Evolutionary conservation across 2,113 vertebrate species (phyloP), one percentile per base, ranked within the genome.

Genomic region (Salvelinus sp.): DNA sequence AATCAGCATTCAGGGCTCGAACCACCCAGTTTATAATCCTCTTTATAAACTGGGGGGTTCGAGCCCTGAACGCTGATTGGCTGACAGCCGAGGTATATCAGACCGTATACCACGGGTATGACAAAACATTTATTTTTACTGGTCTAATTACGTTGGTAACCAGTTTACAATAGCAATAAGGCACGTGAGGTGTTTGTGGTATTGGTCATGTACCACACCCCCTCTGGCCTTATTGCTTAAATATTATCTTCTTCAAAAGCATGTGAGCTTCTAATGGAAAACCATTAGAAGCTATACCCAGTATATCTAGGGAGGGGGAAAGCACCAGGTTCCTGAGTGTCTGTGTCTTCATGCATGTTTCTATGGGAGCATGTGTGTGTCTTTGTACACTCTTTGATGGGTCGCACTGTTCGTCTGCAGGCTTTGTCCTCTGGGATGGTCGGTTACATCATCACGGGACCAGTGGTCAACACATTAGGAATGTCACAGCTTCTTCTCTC

Each of bases 391-490:
- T 6, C 20, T 68, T 28, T 50, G 69, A 23, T 18, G 25, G n/a
- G 20, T n/a, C n/a, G 4, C 3, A 28, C 28, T 50, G 69, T 25
- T 27, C 7, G 27, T 30, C 27, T 38, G 14, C 58, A 47, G 69
- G 38, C 33, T 65, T 25, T 28, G 23, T 48, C 25, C 38, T 25
- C 64, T 3, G 47, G 20, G 25, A 72, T 16, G 16, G 20, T 16
- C 58, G 27, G n/a, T 66, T 57, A 30, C 14, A 66, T 72, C 63
- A 66, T 30, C 69, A 25, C 16, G 18, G 27, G 47, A 44, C 4
- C 50, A 64, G 14, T 28, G 75, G 75, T 65, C 69, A 65, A 50
- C 22, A 25, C 50, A 22, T 44, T 50, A 47, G 75, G 68, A 67
- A 60, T 70, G 38, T 30, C 74, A 50, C 62, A 54, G 50, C 50